Base-by-base conservation (phyloP, 2,113 vertebrate genomes). In the Coturnix japonica region DNA sequence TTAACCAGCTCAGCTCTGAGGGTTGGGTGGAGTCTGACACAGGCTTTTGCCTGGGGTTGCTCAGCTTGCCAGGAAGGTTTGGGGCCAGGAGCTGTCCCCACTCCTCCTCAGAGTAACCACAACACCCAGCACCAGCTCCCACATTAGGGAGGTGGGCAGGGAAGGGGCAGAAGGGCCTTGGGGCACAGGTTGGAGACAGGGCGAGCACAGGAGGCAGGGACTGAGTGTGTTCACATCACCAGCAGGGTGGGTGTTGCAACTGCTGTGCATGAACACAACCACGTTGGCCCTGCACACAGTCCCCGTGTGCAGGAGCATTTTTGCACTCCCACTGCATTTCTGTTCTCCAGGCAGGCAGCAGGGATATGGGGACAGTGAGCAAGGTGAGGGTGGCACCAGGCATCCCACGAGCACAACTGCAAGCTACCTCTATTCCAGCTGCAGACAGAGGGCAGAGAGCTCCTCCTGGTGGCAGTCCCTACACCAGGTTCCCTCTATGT, bases 401-500 rank as follows among this genome's bases (percentile, higher is more conserved):
- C 35, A 39, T 23, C 15, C 60, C 15, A 21, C 5, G 23, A 14
- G 22, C 35, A 8, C 23, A 39, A 37, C 7, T 16, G 35, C 35
- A 18, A 39, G 35, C 60, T 51, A 37, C 31, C 49, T n/a, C 4
- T 30, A 53, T 9, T 18, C 18, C 33, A 2, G 56, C 44, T 14
- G 75, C 22, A 0, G 75, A 30, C 20, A 21, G 41, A 44, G 41
- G 30, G 41, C 79, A 25, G 57, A 22, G 66, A 43, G 69, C 94
- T 89, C 77, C 92, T 83, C 77, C 90, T 89, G 81, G 22, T 26
- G 90, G 90, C 84, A 51, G 41, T 15, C 9, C 41, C 25, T 5
- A 1, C 5, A 1, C 25, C 44, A 0, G 15, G 9, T 43, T 47
- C 13, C 30, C 25, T 39, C 17, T 3, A 21, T 8, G 31, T n/a